Conservation (phyloP, 2,888 invertebrate genomes). For the Cacoxenus indagator region DNA sequence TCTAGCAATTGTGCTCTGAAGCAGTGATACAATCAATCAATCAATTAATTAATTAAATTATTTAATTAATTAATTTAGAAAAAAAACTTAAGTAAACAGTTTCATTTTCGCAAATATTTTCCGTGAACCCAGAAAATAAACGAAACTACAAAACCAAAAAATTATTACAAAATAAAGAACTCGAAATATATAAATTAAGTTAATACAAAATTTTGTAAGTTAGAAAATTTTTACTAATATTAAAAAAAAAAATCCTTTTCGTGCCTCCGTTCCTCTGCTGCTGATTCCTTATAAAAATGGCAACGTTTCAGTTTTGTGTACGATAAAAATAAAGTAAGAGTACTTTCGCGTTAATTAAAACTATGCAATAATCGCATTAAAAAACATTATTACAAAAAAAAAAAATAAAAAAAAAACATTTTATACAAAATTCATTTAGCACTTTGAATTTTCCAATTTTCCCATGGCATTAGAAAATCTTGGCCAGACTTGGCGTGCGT, state of each 20-base stretch:
- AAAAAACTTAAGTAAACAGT: background rate
- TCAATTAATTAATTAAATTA: too few species aligned
- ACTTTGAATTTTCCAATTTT: background rate
- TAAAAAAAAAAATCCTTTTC: background rate
- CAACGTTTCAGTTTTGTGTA: background rate
- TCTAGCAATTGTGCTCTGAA: background rate
- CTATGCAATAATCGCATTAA: background rate
- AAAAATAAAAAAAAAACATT: conserved; percentile 4
- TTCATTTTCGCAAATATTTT: conserved; percentile 1
- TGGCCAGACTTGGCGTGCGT: conserved; percentile 69
- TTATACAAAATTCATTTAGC: background rate
- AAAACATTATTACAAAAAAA: background rate
- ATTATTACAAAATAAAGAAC: background rate
- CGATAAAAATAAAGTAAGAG: background rate
- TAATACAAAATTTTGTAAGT: background rate
- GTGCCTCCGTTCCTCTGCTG: background rate
- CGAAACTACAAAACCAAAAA: background rate
- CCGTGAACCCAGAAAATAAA: background rate
- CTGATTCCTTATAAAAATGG: background rate
- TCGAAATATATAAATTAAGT: background rate
- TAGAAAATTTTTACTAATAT: background rate
- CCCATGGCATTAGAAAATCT: conserved; percentile 61
- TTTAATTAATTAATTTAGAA: background rate
- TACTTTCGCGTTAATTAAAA: too few species aligned
- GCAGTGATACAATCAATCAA: too few species aligned